Evolutionary conservation across 2,113 vertebrate species (phyloP).

Genomic region (Thunnus thynnus): DNA sequence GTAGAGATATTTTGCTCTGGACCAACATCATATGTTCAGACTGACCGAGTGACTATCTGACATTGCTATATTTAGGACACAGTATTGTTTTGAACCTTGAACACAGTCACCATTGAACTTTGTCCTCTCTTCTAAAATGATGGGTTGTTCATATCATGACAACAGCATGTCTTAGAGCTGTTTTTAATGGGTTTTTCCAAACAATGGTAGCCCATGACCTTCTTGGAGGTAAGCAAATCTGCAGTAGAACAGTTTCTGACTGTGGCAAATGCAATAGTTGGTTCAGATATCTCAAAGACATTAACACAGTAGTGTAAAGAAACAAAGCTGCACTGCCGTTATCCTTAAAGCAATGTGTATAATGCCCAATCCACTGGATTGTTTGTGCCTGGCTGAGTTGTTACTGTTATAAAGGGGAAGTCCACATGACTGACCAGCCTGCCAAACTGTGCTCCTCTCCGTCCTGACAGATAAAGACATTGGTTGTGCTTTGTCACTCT

Average conservation of each 20-base stretch:
- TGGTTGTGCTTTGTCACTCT: constrained; percentile 55
- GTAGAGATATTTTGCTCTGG: background rate
- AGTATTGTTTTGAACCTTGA: background rate
- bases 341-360: constrained; percentile 31
- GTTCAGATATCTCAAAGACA: constrained; percentile 33
- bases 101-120: background rate
- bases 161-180: background rate
- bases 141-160: background rate
- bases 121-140: background rate
- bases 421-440: constrained; percentile 59
- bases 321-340: constrained; percentile 21
- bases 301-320: constrained; percentile 19
- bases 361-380: constrained; percentile 20
- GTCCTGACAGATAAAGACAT: constrained; percentile 66
- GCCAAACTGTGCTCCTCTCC: constrained; percentile 25
- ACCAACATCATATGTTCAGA: background rate
- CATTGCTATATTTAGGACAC: background rate
- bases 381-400: constrained; percentile 37
- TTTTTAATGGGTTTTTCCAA: constrained; percentile 8
- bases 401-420: constrained; percentile 48
- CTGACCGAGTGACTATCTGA: background rate
- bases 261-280: background rate
- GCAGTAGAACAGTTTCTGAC: background rate
- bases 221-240: background rate
- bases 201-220: background rate